Percentiles rank a stretch among this genome's conserved stretches.
These are phyloP conservation scores for Mesocentrotus franciscanus DNA, from an alignment of 53 echinoderm and acorn worm genomes.

Conservation along the genomic window DNA sequence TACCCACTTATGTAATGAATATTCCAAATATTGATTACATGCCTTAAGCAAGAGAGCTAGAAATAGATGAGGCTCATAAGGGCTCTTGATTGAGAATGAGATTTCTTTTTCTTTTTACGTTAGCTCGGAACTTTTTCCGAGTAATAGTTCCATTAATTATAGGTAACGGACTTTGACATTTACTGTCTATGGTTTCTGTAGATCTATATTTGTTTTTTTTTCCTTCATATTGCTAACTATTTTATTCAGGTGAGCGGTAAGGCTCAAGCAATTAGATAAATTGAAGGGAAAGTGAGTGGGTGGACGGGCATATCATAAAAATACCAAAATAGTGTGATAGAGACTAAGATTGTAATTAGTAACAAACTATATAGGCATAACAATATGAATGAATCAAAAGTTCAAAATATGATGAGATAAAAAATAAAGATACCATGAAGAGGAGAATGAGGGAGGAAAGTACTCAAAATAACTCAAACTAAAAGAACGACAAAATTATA, in stretches of 20 bases:
- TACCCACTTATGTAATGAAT: background rate
- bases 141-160: background rate
- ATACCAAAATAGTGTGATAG: background rate
- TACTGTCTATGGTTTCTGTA: background rate
- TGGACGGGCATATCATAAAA: background rate
- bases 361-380: too few relatives aligned
- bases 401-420: background rate
- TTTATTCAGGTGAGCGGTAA: background rate
- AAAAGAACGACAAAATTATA: too few relatives aligned
- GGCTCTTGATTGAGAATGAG: too few relatives aligned
- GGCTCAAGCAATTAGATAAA: background rate
- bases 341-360: background rate
- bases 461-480: too few relatives aligned
- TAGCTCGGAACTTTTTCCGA: too few relatives aligned
- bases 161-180: background rate
- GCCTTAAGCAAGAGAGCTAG: background rate
- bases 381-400: background rate
- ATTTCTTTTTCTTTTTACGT: too few relatives aligned
- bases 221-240: background rate
- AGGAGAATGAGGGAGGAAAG: background rate
- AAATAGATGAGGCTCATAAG: background rate
- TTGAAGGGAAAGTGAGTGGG: background rate
- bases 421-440: background rate
- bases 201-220: background rate
- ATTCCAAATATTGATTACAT: background rate